Percentiles rank a stretch among this genome's conserved stretches.
Conservation (phyloP, 2,888 invertebrate species). For the Cephus nigrinus region DNA sequence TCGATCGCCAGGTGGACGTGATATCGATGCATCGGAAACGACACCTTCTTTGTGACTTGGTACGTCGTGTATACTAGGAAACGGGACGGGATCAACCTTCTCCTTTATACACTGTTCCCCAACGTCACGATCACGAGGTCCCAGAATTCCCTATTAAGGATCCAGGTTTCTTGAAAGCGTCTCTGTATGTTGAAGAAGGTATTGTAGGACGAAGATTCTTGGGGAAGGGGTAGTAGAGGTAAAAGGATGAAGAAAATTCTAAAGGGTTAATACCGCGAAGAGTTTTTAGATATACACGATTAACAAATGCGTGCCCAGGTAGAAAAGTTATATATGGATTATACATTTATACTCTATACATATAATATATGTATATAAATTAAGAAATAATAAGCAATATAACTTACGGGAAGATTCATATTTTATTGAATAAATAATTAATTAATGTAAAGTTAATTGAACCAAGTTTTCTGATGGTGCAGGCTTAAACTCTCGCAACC, state of each 20-base stretch:
- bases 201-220: background rate
- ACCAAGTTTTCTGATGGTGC: too few species aligned
- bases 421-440: too few species aligned
- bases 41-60: background rate
- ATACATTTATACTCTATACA: too few species aligned
- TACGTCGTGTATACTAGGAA: background rate
- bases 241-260: background rate
- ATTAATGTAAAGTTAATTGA: too few species aligned
- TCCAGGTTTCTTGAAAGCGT: background rate
- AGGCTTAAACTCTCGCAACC: too few species aligned
- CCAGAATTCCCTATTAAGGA: background rate
- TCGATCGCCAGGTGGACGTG: slow-evolving; percentile 2
- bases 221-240: background rate
- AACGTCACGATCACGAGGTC: background rate
- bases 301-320: background rate
- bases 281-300: slow-evolving; percentile 8
- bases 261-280: background rate
- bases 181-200: background rate
- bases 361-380: too few species aligned
- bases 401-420: too few species aligned
- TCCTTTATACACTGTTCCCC: background rate
- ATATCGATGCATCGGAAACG: slow-evolving; percentile 7
- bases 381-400: too few species aligned
- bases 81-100: background rate
- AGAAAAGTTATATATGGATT: too few species aligned